Evolutionary conservation across 2,888 invertebrate species (phyloP).

Genomic region (Epistrophe eligans): DNA sequence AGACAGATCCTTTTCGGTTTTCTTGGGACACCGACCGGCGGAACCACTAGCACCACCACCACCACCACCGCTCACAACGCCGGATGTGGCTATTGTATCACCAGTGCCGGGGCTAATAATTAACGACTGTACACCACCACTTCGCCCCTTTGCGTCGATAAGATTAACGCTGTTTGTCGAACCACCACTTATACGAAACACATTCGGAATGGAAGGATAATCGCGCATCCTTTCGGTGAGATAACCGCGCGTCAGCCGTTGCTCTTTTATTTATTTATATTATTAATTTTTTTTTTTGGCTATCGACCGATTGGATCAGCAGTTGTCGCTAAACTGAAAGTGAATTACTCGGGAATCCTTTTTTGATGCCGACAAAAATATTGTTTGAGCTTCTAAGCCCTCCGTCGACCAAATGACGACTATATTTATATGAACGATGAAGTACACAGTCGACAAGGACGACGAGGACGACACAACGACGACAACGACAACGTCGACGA

Average conservation of each 20-base stretch:
- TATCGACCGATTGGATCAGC: conserved; percentile 71
- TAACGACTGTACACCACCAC: conserved; percentile 36
- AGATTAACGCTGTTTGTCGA: conserved; percentile 81
- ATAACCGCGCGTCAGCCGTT: not conserved
- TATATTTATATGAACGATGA: not conserved
- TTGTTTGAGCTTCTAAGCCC: conserved; percentile 31
- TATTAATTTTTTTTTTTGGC: not conserved
- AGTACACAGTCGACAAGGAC: conserved; percentile 6
- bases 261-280: not conserved
- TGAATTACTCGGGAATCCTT: conserved; percentile 62
- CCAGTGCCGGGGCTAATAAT: conserved; percentile 34
- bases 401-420: not conserved
- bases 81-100: conserved; percentile 19
- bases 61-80: not conserved
- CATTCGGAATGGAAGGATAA: conserved; percentile 82
- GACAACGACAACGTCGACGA: conserved; percentile 7
- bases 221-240: conserved; percentile 79
- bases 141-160: conserved; percentile 69
- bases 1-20: conserved; percentile 70
- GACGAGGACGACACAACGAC: conserved; percentile 16
- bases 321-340: conserved; percentile 72
- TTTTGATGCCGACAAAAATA: conserved; percentile 39
- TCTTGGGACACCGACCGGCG: conserved; percentile 45
- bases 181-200: conserved; percentile 81
- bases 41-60: conserved; percentile 6